Conservation (phyloP, 2,797 vertebrate species). For the Lacerta bilineata region DNA sequence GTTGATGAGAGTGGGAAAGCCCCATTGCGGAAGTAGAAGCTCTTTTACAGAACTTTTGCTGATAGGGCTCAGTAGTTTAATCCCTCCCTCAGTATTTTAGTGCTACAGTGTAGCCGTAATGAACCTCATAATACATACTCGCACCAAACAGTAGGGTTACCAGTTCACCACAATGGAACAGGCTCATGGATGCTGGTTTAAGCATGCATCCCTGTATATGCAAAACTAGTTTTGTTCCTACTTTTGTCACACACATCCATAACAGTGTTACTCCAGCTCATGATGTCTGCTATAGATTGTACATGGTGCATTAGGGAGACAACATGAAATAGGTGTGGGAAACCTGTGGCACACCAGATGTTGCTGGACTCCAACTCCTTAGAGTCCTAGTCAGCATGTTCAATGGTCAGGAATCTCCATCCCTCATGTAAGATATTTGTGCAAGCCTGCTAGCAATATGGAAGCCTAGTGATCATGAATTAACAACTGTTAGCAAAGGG, state of each 20-base stretch:
- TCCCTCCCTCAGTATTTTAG: not conserved
- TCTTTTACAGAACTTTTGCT: too few relatives aligned
- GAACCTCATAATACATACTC: not conserved
- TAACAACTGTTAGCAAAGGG: not conserved
- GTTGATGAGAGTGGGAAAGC: too few relatives aligned
- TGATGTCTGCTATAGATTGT: not conserved
- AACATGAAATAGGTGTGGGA: not conserved
- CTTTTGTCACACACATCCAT: not conserved
- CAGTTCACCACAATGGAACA: not conserved
- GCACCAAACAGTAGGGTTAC: not conserved
- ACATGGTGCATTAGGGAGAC: not conserved
- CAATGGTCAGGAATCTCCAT: not conserved
- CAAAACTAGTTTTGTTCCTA: not conserved
- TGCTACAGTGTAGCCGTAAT: not conserved
- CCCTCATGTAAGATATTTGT: too few relatives aligned
- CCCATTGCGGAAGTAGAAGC: too few relatives aligned
- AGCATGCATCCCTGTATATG: not conserved
- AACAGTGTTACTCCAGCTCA: not conserved
- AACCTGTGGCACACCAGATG: not conserved
- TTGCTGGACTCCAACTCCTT: not conserved
- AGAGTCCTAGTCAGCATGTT: too few relatives aligned
- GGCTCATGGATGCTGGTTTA: not conserved
- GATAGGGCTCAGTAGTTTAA: too few relatives aligned
- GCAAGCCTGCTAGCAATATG: not conserved
- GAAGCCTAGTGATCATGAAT: not conserved